Percentiles rank a stretch among this genome's conserved stretches.
phyloP scores from a whole-genome alignment of 2,797 vertebrate genomes.

The Phyllotis vaccarum region DNA sequence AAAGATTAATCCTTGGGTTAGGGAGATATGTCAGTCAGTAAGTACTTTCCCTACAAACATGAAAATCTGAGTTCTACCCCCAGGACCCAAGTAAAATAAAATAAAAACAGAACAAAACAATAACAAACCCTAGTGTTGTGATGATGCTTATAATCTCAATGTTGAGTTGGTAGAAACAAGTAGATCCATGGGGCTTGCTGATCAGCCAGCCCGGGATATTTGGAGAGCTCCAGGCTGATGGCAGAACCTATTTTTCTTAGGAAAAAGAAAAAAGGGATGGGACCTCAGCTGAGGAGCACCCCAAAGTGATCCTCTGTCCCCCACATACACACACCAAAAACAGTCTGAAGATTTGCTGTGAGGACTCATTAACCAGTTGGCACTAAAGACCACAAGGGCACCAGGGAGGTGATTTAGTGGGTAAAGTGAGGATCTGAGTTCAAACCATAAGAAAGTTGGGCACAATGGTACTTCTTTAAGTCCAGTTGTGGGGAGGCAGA shows the following conservation, averaged over 20 bases:
- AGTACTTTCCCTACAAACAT: not conserved
- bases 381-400: not conserved
- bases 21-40: not conserved
- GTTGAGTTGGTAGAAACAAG: not conserved
- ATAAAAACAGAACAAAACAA: not conserved
- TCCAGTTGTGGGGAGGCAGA: not conserved
- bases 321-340: too few relatives aligned
- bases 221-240: not conserved
- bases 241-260: not conserved
- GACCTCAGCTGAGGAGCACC: not conserved
- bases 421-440: not conserved
- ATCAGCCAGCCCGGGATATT: not conserved
- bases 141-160: not conserved
- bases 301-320: not conserved
- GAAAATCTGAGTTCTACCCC: not conserved
- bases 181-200: not conserved
- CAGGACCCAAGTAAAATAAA: not conserved
- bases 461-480: not conserved
- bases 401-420: not conserved
- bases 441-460: not conserved
- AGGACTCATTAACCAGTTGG: conserved; percentile 20
- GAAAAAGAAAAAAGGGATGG: not conserved
- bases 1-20: not conserved
- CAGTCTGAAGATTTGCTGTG: not conserved
- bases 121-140: not conserved